Percentiles rank a stretch among this genome's conserved stretches.
These are phyloP conservation scores for Campopleginae sp. DNA, from an alignment of 2,888 invertebrate genomes.

Conservation along the genomic window DNA sequence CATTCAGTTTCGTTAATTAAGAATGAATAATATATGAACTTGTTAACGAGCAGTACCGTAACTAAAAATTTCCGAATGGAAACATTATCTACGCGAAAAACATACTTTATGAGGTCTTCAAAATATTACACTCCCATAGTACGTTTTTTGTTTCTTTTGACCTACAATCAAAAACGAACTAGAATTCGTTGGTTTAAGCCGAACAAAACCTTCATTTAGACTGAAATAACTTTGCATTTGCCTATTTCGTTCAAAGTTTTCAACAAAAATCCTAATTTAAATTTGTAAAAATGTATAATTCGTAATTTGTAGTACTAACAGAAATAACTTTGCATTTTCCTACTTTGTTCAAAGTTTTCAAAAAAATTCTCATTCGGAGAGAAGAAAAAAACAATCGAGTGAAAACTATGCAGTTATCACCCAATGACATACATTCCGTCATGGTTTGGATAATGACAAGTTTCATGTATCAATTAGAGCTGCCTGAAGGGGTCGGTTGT, in stretches of 20 bases:
- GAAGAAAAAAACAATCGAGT: neutral
- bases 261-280: neutral
- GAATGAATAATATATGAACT: slow-evolving; percentile 9
- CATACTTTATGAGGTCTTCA: neutral
- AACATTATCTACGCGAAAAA: neutral
- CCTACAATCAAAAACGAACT: neutral
- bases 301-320: too few species aligned
- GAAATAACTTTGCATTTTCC: neutral
- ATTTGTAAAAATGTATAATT: too few species aligned
- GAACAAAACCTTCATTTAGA: too few species aligned
- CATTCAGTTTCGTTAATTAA: slow-evolving; percentile 2
- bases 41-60: neutral
- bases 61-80: neutral
- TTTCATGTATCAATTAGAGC: neutral
- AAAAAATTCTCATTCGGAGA: neutral
- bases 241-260: neutral
- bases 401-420: neutral
- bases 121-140: neutral
- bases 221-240: neutral
- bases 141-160: neutral
- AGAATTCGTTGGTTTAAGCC: neutral
- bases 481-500: neutral
- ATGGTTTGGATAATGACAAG: neutral
- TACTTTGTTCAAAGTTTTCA: neutral
- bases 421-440: neutral